Conservation (phyloP, 92 coral and sea anemone genomes). For the Actinostola sp. region DNA sequence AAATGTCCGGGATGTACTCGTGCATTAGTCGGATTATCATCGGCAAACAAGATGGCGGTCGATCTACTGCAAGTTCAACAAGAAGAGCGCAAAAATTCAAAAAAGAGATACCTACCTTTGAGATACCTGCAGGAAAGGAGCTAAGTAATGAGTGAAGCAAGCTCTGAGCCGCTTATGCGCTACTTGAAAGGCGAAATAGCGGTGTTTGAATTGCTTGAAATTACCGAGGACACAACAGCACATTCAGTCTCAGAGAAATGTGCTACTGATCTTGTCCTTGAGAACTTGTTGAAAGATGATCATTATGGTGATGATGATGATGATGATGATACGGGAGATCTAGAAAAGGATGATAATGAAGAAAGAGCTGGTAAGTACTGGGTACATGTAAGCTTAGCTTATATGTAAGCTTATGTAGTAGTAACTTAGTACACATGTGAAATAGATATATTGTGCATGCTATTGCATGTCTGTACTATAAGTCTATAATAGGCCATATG, state of each 20-base stretch:
- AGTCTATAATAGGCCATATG: too few species aligned
- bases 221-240: slow-evolving; percentile 20
- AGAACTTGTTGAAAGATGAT: slow-evolving; percentile 17
- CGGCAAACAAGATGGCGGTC: slow-evolving; percentile 18
- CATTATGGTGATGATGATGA: slow-evolving; percentile 22
- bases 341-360: slow-evolving; percentile 11
- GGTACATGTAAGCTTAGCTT: not conserved
- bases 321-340: slow-evolving; percentile 19
- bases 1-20: not conserved
- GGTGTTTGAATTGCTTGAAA: slow-evolving; percentile 88
- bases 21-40: not conserved
- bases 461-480: too few species aligned
- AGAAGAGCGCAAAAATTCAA: not conserved
- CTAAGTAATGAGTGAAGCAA: slow-evolving; percentile 44
- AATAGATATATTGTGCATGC: too few species aligned
- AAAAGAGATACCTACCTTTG: not conserved
- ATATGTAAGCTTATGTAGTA: too few species aligned
- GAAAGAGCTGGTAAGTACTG: not conserved
- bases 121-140: not conserved
- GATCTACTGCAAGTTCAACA: not conserved
- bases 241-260: slow-evolving; percentile 19
- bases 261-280: not conserved
- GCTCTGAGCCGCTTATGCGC: slow-evolving; percentile 66
- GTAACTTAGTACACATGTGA: too few species aligned
- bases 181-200: slow-evolving; percentile 92